Evolutionary conservation across 2,113 vertebrate species (phyloP).

Genomic region (Glareola pratincola): DNA sequence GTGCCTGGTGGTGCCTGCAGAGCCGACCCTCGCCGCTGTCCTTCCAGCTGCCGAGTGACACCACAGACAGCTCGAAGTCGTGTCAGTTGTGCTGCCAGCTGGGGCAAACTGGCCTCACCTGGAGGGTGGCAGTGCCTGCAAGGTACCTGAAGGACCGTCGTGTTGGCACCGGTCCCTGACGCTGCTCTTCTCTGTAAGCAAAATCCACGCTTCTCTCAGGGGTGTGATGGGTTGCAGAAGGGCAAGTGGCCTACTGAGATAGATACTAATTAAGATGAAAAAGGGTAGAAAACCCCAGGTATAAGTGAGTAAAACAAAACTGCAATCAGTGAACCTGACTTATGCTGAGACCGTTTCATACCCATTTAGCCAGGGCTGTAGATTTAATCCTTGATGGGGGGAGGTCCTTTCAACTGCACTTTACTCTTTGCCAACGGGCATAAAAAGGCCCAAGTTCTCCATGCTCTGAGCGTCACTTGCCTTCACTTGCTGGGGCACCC

Average conservation of each 20-base stretch:
- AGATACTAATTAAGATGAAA: not conserved
- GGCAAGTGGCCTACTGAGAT: not conserved
- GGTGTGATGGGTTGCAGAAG: not conserved
- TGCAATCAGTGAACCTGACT: not conserved
- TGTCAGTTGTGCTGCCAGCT: not conserved
- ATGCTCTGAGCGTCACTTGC: fast-evolving
- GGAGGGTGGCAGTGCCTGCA: fast-evolving
- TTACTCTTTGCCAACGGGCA: not conserved
- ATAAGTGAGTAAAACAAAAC: not conserved
- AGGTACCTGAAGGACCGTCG: fast-evolving
- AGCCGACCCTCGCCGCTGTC: not conserved
- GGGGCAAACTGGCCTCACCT: not conserved
- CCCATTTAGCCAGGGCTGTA: not conserved
- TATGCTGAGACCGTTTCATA: not conserved
- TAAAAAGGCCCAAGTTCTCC: not conserved
- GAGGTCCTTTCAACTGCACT: not conserved
- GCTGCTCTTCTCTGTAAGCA: not conserved
- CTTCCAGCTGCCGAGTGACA: not conserved
- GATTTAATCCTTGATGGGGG: not conserved
- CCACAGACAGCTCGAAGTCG: not conserved
- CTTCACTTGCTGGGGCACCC: not conserved
- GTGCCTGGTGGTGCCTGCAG: not conserved
- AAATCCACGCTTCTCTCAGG: not conserved
- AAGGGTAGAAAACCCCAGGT: not conserved
- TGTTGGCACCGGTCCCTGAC: not conserved